phyloP scores from a whole-genome alignment of 1,140 invertebrate species.

The Aphaenogaster rudis region DNA sequence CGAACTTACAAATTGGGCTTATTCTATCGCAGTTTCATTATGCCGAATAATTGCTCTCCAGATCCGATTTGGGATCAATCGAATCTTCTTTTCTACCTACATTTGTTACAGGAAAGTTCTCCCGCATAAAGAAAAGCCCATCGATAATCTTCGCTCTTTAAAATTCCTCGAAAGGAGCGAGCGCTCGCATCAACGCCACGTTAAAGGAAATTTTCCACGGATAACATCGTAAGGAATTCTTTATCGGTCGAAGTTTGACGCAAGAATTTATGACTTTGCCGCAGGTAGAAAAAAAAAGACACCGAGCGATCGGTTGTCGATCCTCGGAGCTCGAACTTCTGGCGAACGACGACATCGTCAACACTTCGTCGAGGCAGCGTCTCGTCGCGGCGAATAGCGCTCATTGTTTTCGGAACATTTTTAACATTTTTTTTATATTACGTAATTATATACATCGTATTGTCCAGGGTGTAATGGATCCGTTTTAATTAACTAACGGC shows the following conservation, averaged over 20 bases:
- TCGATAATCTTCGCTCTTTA: conserved; percentile 61
- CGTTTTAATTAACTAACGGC: conserved; percentile 12
- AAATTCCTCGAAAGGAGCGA: conserved; percentile 58
- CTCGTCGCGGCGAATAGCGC: conserved; percentile 7
- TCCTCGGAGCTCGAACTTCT: conserved; percentile 32
- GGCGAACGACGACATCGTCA: conserved; percentile 38
- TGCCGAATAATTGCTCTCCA: background rate
- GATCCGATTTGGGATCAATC: conserved; percentile 38
- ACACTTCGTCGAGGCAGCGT: conserved; percentile 25
- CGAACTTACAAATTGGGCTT: conserved; percentile 18
- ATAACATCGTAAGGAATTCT: conserved; percentile 65
- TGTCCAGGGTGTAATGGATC: background rate
- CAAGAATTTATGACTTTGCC: conserved; percentile 62
- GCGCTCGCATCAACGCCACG: conserved; percentile 59
- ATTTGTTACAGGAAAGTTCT: conserved; percentile 44
- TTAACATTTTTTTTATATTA: background rate
- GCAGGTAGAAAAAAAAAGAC: conserved; percentile 14
- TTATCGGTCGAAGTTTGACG: conserved; percentile 63
- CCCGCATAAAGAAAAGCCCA: conserved; percentile 48
- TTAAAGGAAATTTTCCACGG: conserved; percentile 63
- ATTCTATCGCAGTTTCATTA: conserved; percentile 10
- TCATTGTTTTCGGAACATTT: background rate
- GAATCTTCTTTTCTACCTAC: background rate
- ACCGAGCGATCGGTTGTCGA: conserved; percentile 54
- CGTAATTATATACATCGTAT: conserved; percentile 5